Conservation (phyloP, 2,888 invertebrate genomes). For the Stenichneumon culpator region DNA sequence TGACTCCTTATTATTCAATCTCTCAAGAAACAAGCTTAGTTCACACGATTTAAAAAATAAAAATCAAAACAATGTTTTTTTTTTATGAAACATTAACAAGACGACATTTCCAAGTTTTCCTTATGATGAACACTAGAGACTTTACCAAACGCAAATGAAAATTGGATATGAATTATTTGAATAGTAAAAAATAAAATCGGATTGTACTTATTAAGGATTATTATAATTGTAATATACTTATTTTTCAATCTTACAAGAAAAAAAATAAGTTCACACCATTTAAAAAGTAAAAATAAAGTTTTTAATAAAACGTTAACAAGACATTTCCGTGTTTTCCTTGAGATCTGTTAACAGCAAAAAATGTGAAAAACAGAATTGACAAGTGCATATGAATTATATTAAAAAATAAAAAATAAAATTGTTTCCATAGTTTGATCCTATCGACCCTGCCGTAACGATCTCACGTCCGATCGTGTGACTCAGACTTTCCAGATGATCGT, state of each 20-base stretch:
- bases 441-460: background rate
- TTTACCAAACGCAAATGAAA: too few species aligned
- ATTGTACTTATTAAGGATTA: too few species aligned
- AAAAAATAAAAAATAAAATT: slow-evolving; percentile 13
- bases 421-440: background rate
- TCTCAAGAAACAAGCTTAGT: background rate
- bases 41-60: background rate
- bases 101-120: too few species aligned
- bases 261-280: background rate
- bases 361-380: too few species aligned
- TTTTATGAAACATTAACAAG: background rate
- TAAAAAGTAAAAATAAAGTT: background rate
- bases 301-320: background rate
- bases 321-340: too few species aligned
- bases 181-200: too few species aligned
- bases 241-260: background rate
- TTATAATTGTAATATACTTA: background rate
- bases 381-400: too few species aligned
- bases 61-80: background rate
- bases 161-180: too few species aligned
- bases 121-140: too few species aligned
- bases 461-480: background rate
- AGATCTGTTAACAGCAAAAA: too few species aligned
- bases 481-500: slow-evolving; percentile 8
- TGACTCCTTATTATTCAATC: background rate